phyloP scores from a whole-genome alignment of 2,797 vertebrate species.

The Gadopsis marmoratus region DNA sequence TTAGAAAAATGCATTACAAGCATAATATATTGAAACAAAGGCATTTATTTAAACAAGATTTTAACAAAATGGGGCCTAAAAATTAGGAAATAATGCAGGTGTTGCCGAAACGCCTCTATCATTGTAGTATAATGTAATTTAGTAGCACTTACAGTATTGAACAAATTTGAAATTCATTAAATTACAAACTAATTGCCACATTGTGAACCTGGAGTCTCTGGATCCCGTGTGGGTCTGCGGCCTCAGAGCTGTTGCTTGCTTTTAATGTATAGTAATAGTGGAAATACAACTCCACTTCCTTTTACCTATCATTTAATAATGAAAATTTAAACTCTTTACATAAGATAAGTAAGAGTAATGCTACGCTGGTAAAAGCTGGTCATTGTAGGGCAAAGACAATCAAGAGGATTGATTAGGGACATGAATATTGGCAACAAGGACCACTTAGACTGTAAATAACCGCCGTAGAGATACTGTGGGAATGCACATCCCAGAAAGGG shows the following conservation, averaged over 20 bases:
- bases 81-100: background rate
- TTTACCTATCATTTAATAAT: too few relatives aligned
- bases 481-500: slow-evolving; percentile 36
- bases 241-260: background rate
- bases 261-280: too few relatives aligned
- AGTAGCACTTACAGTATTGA: too few relatives aligned
- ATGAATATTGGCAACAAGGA: background rate
- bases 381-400: slow-evolving; percentile 1
- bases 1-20: background rate
- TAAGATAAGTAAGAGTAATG: too few relatives aligned
- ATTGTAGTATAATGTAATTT: too few relatives aligned
- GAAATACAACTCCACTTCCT: too few relatives aligned
- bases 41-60: background rate
- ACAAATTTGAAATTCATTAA: too few relatives aligned
- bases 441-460: slow-evolving; percentile 55
- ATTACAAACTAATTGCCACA: background rate
- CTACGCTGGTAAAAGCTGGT: too few relatives aligned
- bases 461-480: slow-evolving; percentile 45
- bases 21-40: background rate
- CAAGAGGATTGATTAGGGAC: slow-evolving; percentile 18
- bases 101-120: too few relatives aligned
- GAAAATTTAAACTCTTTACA: too few relatives aligned
- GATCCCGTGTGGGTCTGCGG: background rate
- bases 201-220: background rate
- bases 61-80: background rate